Conservation (phyloP, 2,797 vertebrate genomes). For the Syngnathus rostellatus region DNA sequence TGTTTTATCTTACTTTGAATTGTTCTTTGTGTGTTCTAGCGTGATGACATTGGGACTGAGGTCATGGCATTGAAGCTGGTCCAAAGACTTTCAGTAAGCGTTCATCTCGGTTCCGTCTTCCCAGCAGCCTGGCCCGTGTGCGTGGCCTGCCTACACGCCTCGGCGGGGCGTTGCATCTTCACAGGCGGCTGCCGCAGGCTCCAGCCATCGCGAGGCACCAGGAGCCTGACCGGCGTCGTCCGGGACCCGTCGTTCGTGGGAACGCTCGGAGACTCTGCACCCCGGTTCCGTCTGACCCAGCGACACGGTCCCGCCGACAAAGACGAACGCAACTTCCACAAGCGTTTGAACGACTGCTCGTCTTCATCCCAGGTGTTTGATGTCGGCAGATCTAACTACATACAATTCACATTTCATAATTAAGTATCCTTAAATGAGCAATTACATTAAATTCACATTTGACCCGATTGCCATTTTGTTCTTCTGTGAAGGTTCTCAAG, state of each 20-base stretch:
- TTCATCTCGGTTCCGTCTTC: slow-evolving; percentile 12
- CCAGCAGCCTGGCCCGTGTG: slow-evolving; percentile 17
- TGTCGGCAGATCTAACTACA: too few relatives aligned
- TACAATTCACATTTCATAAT: too few relatives aligned
- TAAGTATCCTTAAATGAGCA: too few relatives aligned
- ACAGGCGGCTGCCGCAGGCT: slow-evolving; percentile 29
- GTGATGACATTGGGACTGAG: slow-evolving; percentile 1
- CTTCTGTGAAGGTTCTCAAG: slow-evolving; percentile 63
- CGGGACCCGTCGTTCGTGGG: slow-evolving; percentile 51
- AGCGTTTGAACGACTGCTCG: slow-evolving; percentile 50
- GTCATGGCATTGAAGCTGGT: slow-evolving; percentile 61
- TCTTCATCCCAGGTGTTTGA: slow-evolving; percentile 69
- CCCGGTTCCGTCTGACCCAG: slow-evolving; percentile 41
- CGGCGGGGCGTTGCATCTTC: slow-evolving; percentile 21
- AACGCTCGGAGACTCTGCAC: slow-evolving; percentile 47
- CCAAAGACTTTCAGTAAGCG: slow-evolving; percentile 29
- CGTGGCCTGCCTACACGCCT: slow-evolving; percentile 25
- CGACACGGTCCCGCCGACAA: slow-evolving; percentile 44
- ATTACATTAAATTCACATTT: too few relatives aligned
- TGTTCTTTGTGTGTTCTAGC: slow-evolving; percentile 1
- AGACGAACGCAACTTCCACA: slow-evolving; percentile 58
- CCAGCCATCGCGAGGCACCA: slow-evolving; percentile 11
- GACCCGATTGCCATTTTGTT: not conserved
- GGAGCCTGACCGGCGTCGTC: slow-evolving; percentile 43
- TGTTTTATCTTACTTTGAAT: too few relatives aligned